Evolutionary conservation across 2,797 vertebrate species (phyloP).

Genomic region (Hemitrygon akajei): DNA sequence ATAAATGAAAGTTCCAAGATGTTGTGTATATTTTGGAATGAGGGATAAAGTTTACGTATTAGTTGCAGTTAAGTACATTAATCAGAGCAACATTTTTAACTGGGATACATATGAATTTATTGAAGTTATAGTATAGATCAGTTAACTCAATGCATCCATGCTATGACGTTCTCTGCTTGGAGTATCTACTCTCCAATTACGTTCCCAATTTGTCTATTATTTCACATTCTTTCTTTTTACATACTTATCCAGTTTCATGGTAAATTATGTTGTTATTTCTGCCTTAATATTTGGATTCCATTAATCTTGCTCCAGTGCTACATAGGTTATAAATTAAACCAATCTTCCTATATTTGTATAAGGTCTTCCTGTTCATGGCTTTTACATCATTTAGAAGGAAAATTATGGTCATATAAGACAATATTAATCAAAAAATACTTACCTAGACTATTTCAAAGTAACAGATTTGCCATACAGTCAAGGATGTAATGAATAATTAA

Average conservation of each 20-base stretch:
- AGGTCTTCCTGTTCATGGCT: neutral
- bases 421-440: neutral
- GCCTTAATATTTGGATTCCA: neutral
- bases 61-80: neutral
- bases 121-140: neutral
- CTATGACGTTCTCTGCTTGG: neutral
- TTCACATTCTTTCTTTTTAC: neutral
- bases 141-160: neutral
- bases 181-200: neutral
- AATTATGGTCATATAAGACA: neutral
- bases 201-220: neutral
- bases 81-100: neutral
- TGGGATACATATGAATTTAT: neutral
- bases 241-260: neutral
- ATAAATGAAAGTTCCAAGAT: slow-evolving; percentile 8
- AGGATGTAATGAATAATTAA: neutral
- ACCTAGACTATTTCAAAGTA: neutral
- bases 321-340: neutral
- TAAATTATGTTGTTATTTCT: neutral
- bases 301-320: neutral
- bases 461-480: neutral
- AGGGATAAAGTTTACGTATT: neutral
- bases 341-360: neutral
- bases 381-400: neutral
- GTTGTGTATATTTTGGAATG: neutral